These are phyloP conservation scores for Ametastegia equiseti DNA, from an alignment of 2,888 invertebrate genomes.

Conservation along the genomic window DNA sequence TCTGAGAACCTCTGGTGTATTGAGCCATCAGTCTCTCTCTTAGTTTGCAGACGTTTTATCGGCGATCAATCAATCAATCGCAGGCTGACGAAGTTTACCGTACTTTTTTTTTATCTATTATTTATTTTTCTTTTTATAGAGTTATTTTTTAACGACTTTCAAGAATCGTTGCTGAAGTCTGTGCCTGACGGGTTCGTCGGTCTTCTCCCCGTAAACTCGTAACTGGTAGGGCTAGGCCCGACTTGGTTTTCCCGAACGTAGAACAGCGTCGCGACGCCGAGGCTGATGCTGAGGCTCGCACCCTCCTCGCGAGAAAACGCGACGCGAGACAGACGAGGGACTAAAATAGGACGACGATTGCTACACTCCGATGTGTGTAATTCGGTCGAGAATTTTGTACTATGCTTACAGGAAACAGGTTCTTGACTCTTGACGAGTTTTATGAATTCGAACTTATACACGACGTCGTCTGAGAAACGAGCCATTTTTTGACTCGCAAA, in stretches of 20 bases:
- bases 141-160: neutral
- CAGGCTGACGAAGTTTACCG: no score
- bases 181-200: neutral
- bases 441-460: neutral
- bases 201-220: neutral
- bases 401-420: neutral
- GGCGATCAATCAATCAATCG: neutral
- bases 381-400: neutral
- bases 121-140: neutral
- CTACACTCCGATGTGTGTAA: neutral
- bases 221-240: neutral
- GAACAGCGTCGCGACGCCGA: conserved; percentile 10
- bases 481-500: neutral
- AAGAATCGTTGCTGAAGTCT: neutral
- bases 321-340: conserved; percentile 26
- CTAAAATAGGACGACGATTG: conserved; percentile 30
- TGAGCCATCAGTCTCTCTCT: neutral
- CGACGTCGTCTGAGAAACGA: neutral
- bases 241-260: conserved; percentile 12
- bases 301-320: conserved; percentile 30
- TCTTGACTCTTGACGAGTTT: neutral
- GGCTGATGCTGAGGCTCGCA: no score
- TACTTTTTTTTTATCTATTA: no score
- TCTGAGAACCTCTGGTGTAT: neutral
- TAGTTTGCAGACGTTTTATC: neutral